Evolutionary conservation across 92 coral and sea anemone species (phyloP), one percentile per base, ranked within the genome.

Genomic region (Chrysogorgia sp.): DNA sequence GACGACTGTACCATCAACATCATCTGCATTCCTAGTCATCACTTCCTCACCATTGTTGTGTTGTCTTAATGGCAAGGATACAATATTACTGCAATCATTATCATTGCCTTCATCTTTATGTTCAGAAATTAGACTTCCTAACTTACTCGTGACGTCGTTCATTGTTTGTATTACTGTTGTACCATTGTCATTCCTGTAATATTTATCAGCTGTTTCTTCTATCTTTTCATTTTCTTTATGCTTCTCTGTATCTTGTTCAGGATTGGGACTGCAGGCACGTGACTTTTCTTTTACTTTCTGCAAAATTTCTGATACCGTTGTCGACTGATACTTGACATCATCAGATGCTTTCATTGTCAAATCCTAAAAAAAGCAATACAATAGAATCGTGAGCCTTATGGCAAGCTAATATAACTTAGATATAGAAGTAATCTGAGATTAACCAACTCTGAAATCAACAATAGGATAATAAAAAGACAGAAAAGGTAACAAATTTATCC

Each of bases 251-350:
- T 64, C 86, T 67, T 64, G 76, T 2, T 58, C 59, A n/a, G 78
- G 71, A 63, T 81, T 81, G 4, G 58, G 81, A 32, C 79, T 72
- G n/a, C n/a, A n/a, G 64, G 32, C 49, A 0, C 88, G 87, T 0
- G 97, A 86, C 49, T 84, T 81, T 33, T 89, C 97, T 52, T 93
- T 93, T 24, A 88, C 97, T 72, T 91, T 96, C 41, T 96, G 99
- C 13, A 96, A 79, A 64, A 96, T 86, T 81, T 96, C 97, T 52
- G 80, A 84, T 17, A 96, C 97, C 65, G 90, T 72, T 5, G 31
- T 56, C 20, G 79, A 72, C 13, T 72, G 79, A 43, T 58, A 56
- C 25, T 57, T 23, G 13, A 10, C 4, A 14, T 72, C 79, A 34
- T 72, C 64, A 15, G 76, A 69, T 17, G 33, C 52, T 33, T 71